phyloP scores from a whole-genome alignment of 2,888 invertebrate genomes.

The Crossocerus cetratus region DNA sequence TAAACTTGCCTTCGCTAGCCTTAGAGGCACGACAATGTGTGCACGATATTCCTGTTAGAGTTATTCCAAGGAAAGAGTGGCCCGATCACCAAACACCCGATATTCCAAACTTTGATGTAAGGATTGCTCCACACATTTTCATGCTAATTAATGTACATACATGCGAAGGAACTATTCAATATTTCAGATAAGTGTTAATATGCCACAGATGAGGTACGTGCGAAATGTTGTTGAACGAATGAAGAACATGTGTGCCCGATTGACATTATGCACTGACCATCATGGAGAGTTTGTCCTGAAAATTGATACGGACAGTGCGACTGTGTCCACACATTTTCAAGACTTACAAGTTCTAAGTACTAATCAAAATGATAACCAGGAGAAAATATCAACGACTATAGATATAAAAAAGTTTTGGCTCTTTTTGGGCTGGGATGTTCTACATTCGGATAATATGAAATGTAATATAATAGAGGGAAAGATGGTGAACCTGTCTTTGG shows the following conservation, averaged over 20 bases:
- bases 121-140: conserved; percentile 50
- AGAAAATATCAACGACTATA: conserved; percentile 81
- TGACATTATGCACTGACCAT: conserved; percentile 85
- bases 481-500: conserved; percentile 86
- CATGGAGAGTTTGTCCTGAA: conserved; percentile 85
- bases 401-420: conserved; percentile 89
- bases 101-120: conserved; percentile 87
- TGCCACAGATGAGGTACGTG: conserved; percentile 87
- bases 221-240: conserved; percentile 90
- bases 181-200: conserved; percentile 85
- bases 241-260: conserved; percentile 86
- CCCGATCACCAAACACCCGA: conserved; percentile 85
- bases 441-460: conserved; percentile 84
- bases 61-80: conserved; percentile 88
- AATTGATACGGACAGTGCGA: conserved; percentile 88
- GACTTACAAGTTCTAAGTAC: conserved; percentile 82
- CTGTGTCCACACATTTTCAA: conserved; percentile 89
- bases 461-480: conserved; percentile 88
- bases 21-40: conserved; percentile 84
- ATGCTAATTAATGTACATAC: neutral
- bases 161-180: neutral
- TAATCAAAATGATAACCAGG: conserved; percentile 77
- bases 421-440: conserved; percentile 88
- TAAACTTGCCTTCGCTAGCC: conserved; percentile 85
- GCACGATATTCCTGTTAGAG: conserved; percentile 90